Base-by-base conservation (phyloP, 2,113 vertebrate genomes). In the Otocyon megalotis region DNA sequence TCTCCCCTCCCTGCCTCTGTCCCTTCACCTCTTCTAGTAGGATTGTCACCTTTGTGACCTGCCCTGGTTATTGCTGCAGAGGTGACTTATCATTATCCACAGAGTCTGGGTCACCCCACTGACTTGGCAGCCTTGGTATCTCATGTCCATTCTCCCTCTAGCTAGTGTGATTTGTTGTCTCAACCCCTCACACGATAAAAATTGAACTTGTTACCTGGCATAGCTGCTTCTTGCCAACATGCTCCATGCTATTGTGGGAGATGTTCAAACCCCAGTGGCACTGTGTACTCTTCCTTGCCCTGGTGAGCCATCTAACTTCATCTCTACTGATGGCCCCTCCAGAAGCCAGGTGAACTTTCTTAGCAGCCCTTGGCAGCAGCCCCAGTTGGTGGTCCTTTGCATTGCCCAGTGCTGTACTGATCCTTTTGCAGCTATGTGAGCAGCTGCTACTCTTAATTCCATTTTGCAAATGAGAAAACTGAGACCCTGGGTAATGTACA, bases 201-300 rank as follows among this genome's bases (percentile, higher is more conserved):
- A 50, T 30, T 7, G 67, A 63, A 10, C 67, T 4, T 0, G 0
- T 28, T 24, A 0, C 19, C 56, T 14, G 22, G 35, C 20, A 3
- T 19, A n/a, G 53, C 67, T 26, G 26, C 2, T 14, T 28, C 48
- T 30, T 65, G 24, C 30, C 63, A 0, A 7, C 3, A 1, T 26
- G 30, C 5, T n/a, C 5, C 1, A 0, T 14, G 2, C 13, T 10
- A 1, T n/a, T 4, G 0, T 19, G 20, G 22, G 60, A 63, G 35
- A 12, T 30, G 8, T 26, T n/a, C 79, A 83, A 0, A 72, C 35
- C 20, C 54, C 35, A 67, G 30, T 2, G 1, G 74, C 2, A 0
- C 48, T 6, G 10, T 53, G 7, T 1, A 3, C 71, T 71, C 14
- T 43, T 79, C 63, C 24, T 8, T 12, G 24, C n/a, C 48, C 17